A percentile compares a stretch with the other conserved stretches of the same genome.
phyloP scores from a whole-genome alignment of 2,113 vertebrate species.

The Platichthys flesus region DNA sequence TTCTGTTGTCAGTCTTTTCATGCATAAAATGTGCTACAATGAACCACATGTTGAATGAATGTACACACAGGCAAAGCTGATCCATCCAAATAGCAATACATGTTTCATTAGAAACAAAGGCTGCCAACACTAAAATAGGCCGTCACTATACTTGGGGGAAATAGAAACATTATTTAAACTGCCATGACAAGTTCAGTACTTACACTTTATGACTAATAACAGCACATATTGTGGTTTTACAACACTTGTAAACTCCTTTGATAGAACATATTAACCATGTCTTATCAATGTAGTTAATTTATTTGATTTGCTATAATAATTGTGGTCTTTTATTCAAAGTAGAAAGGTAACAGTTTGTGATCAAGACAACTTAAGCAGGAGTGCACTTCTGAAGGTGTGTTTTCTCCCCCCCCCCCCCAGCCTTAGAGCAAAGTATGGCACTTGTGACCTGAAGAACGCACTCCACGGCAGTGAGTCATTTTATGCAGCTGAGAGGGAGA shows the following conservation, averaged over 20 bases:
- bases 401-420: constrained; percentile 74
- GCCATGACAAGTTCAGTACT: too few species aligned
- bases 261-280: neutral
- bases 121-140: neutral
- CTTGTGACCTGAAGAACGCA: constrained; percentile 90
- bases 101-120: neutral
- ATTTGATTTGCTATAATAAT: neutral
- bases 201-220: too few species aligned
- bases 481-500: constrained; percentile 89
- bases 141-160: neutral
- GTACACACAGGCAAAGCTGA: too few species aligned
- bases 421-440: constrained; percentile 92
- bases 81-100: too few species aligned
- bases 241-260: neutral
- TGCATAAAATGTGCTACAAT: too few species aligned
- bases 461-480: constrained; percentile 91
- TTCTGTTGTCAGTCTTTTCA: neutral
- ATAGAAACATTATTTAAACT: too few species aligned
- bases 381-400: neutral
- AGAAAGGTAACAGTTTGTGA: neutral
- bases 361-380: neutral
- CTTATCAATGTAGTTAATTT: neutral
- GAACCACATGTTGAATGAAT: too few species aligned
- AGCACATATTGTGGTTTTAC: too few species aligned
- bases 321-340: neutral